Conservation (phyloP, 1,140 invertebrate genomes). For the Drosophila pseudoananassae region DNA sequence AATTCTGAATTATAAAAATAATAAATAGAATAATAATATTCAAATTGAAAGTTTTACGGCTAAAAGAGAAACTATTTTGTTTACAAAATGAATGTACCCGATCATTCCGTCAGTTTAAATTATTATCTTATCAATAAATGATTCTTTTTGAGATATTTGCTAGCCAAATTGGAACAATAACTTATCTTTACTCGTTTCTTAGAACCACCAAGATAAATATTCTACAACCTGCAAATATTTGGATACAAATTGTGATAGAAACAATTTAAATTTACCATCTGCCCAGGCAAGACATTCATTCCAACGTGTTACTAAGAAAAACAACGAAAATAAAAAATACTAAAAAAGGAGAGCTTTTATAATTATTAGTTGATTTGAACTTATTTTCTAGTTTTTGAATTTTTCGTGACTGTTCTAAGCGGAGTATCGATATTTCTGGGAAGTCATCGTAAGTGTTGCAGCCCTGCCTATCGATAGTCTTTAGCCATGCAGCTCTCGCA, state of each 20-base stretch:
- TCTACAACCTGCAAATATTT: neutral
- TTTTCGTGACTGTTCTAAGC: neutral
- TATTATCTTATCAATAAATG: neutral
- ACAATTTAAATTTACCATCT: conserved; percentile 3
- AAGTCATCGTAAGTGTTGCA: neutral
- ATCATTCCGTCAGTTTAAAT: no score
- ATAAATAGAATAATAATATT: no score
- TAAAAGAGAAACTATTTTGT: no score
- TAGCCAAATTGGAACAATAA: neutral
- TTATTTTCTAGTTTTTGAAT: neutral
- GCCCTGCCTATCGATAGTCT: conserved; percentile 12
- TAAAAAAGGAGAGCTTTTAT: neutral
- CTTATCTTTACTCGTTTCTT: neutral
- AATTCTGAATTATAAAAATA: no score
- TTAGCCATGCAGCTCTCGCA: conserved; percentile 24
- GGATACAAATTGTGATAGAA: neutral
- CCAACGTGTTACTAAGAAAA: neutral
- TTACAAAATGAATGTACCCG: no score
- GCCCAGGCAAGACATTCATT: conserved; percentile 2
- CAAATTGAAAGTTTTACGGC: no score
- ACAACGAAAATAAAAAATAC: no score
- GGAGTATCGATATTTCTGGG: neutral
- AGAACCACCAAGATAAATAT: neutral
- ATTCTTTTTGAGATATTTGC: neutral
- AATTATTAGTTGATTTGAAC: neutral